A percentile compares a stretch with the other conserved stretches of the same genome.
phyloP scores from a whole-genome alignment of 2,888 invertebrate species.

The Hirtodrosophila duncani region DNA sequence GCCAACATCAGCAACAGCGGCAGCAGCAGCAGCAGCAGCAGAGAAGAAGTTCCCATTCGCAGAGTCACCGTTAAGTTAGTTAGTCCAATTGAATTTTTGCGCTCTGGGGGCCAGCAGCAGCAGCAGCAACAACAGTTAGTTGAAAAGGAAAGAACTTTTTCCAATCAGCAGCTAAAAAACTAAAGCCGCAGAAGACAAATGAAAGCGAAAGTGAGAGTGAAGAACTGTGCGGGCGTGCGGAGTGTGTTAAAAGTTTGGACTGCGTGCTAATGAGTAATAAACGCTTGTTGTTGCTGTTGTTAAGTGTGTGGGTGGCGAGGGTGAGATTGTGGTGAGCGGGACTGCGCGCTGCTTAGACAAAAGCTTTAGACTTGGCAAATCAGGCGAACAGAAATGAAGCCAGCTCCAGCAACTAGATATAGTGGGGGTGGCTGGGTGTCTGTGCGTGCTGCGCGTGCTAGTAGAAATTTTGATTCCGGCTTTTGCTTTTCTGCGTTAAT shows the following conservation, averaged over 20 bases:
- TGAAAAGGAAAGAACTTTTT: slow-evolving; percentile 56
- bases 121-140: too few species aligned
- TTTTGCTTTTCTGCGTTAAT: slow-evolving; percentile 64
- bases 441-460: too few species aligned
- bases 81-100: too few species aligned
- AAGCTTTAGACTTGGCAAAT: slow-evolving; percentile 53
- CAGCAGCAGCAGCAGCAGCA: slow-evolving; percentile 26
- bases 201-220: not conserved
- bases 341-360: slow-evolving; percentile 46
- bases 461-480: too few species aligned
- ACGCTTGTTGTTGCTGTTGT: slow-evolving; percentile 25
- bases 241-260: too few species aligned
- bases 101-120: too few species aligned
- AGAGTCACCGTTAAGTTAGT: too few species aligned
- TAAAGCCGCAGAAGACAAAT: slow-evolving; percentile 36
- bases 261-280: slow-evolving; percentile 70
- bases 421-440: too few species aligned
- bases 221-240: slow-evolving; percentile 5
- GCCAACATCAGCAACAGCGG: slow-evolving; percentile 22
- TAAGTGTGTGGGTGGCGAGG: slow-evolving; percentile 8
- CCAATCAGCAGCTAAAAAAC: slow-evolving; percentile 47
- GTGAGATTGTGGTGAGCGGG: too few species aligned
- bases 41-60: too few species aligned
- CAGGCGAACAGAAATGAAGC: slow-evolving; percentile 59
- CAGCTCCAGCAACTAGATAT: slow-evolving; percentile 17